These are phyloP conservation scores for Tylochromis polylepis DNA, from an alignment of 2,113 vertebrate species.

Conservation along the genomic window DNA sequence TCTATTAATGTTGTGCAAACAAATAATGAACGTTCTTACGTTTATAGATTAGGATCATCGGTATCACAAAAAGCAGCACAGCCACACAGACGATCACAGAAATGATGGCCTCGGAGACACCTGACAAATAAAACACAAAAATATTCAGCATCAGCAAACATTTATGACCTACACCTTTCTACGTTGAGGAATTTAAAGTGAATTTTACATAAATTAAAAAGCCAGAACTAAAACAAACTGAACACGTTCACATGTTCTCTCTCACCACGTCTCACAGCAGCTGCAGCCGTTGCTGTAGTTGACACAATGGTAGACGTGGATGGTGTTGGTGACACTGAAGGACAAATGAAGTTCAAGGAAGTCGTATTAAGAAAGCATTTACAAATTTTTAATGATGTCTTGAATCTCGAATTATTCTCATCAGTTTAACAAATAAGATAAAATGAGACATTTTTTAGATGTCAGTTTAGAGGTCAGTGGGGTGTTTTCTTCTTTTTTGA, in stretches of 20 bases:
- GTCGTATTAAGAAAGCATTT: background rate
- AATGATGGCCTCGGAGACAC: fast-evolving
- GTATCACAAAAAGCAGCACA: background rate
- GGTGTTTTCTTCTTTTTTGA: background rate
- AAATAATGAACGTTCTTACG: background rate
- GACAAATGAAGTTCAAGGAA: background rate
- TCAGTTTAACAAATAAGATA: background rate
- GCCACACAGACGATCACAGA: background rate
- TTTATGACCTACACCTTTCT: background rate
- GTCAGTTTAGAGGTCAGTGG: fast-evolving
- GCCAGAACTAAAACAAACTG: background rate
- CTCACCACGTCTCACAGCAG: background rate
- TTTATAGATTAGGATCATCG: background rate
- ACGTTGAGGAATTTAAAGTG: background rate
- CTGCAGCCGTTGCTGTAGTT: background rate
- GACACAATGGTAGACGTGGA: background rate
- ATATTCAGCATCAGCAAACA: background rate
- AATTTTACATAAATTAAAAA: background rate
- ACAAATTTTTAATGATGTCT: background rate
- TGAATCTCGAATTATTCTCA: background rate
- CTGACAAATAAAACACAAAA: background rate
- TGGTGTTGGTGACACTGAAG: background rate
- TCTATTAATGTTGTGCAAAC: background rate
- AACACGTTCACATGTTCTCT: background rate
- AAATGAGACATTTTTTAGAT: too few relatives aligned